Base-by-base conservation (phyloP, 2,113 vertebrate species). In the Herpetotheres cachinnans region DNA sequence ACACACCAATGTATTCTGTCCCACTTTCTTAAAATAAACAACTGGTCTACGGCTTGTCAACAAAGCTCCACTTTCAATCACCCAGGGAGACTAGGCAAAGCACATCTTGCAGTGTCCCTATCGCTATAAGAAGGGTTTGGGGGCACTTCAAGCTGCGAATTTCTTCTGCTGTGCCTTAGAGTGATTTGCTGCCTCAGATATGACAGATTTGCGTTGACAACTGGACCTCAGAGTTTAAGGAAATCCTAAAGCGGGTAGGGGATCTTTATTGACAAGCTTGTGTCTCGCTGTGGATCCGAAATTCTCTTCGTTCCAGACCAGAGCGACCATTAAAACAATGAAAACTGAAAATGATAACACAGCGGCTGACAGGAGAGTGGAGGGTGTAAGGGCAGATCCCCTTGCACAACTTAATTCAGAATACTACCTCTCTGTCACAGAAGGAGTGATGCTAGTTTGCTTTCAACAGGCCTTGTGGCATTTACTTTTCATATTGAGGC, bases 1-100 rank as follows among this genome's bases (percentile, higher is more conserved):
- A 93, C 50, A 26, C 52, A 82, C 32, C 82, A 50, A 76, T 74
- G 70, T 54, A 85, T 83, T 90, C 93, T 77, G 86, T 79, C 85
- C 94, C 78, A 91, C 52, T 97, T 96, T 90, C 93, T 90, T 91
- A 96, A 97, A 96, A 97, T 96, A 96, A 96, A 94, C 76, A 90
- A 86, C 49, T 94, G 73, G 93, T 88, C 84, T 95, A 7, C 0
- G 26, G 83, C 71, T 93, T 96, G 93, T 95, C 96, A 97, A 90
- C 85, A 88, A 90, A 91, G 63, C 92, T 94, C 71, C 38, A n/a
- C 67, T 96, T 93, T 91, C 89, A 74, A 49, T 92, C 91, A 96
- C 59, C 65, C 73, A 77, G 76, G n/a, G 91, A 97, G 87, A 95
- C 27, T 4, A 84, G 69, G 62, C 29, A 0, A 72, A 94, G 70